Percentiles rank a stretch among this genome's conserved stretches.
These are phyloP conservation scores for Nephrotoma guestfalica DNA, from an alignment of 2,888 invertebrate genomes.

Conservation along the genomic window DNA sequence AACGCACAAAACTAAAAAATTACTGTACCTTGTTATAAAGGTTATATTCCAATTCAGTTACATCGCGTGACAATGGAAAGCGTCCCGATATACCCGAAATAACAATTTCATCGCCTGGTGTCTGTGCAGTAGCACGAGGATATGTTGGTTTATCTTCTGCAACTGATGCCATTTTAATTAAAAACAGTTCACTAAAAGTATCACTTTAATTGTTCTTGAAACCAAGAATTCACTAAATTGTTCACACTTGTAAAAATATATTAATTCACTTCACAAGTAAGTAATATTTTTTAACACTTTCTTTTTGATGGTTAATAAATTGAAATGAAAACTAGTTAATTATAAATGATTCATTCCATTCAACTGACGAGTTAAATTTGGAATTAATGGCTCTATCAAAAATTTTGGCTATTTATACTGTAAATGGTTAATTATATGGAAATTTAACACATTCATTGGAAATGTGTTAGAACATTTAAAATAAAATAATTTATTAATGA, in stretches of 20 bases:
- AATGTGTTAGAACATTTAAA: background rate
- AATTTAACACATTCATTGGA: background rate
- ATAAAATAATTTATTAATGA: background rate
- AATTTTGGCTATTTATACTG: background rate
- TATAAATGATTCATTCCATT: background rate
- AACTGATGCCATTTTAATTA: background rate
- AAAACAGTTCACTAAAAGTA: background rate
- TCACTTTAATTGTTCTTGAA: background rate
- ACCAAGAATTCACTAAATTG: background rate
- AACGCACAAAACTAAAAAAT: constrained; percentile 9
- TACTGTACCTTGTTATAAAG: constrained; percentile 41
- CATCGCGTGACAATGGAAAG: constrained; percentile 49
- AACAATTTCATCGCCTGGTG: constrained; percentile 37
- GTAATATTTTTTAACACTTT: too few relatives aligned
- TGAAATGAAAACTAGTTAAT: background rate
- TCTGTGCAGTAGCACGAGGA: background rate
- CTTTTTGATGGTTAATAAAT: too few relatives aligned
- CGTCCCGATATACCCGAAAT: constrained; percentile 44
- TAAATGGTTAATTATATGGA: background rate
- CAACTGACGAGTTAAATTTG: background rate
- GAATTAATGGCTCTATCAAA: background rate
- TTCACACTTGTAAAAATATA: background rate
- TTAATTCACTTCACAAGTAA: too few relatives aligned
- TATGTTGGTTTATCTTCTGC: background rate
- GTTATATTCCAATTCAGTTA: constrained; percentile 44